Percentiles rank a stretch among this genome's conserved stretches.
Conservation (phyloP, 2,113 vertebrate genomes). For the Nansenia antarctica region DNA sequence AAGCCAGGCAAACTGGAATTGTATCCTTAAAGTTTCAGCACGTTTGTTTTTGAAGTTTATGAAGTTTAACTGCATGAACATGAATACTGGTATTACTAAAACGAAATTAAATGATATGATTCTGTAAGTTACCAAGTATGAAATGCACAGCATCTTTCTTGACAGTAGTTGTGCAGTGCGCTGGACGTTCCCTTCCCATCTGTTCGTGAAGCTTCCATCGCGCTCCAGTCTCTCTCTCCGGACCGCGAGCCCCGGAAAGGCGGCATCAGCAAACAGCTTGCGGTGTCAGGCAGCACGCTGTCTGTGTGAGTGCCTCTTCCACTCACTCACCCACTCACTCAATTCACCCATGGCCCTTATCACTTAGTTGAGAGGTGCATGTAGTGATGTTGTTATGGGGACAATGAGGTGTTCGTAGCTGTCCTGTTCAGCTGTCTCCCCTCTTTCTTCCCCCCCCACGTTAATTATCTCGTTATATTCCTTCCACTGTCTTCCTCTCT, state of each 20-base stretch:
- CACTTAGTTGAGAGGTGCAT: no score
- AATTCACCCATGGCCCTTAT: no score
- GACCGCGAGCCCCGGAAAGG: slow-evolving; percentile 78
- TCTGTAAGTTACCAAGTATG: background rate
- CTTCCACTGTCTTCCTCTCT: background rate
- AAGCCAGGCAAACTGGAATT: slow-evolving; percentile 53
- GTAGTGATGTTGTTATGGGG: no score
- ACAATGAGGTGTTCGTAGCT: no score
- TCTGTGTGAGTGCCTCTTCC: slow-evolving; percentile 71
- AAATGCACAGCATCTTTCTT: slow-evolving; percentile 43
- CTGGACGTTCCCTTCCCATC: slow-evolving; percentile 78
- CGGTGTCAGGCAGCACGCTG: slow-evolving; percentile 57
- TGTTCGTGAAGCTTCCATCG: slow-evolving; percentile 63
- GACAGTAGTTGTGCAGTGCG: slow-evolving; percentile 43
- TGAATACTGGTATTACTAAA: no score
- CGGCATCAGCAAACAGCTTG: slow-evolving; percentile 72
- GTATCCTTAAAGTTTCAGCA: slow-evolving; percentile 62
- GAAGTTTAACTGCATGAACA: background rate
- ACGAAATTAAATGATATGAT: no score
- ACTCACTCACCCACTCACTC: background rate
- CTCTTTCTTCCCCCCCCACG: background rate
- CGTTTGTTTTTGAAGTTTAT: background rate
- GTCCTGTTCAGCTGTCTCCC: no score
- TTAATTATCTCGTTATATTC: background rate
- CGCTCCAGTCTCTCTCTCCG: slow-evolving; percentile 70